Evolutionary conservation across 2,797 vertebrate species (phyloP).

Genomic region (Melanotaenia pygmaea): DNA sequence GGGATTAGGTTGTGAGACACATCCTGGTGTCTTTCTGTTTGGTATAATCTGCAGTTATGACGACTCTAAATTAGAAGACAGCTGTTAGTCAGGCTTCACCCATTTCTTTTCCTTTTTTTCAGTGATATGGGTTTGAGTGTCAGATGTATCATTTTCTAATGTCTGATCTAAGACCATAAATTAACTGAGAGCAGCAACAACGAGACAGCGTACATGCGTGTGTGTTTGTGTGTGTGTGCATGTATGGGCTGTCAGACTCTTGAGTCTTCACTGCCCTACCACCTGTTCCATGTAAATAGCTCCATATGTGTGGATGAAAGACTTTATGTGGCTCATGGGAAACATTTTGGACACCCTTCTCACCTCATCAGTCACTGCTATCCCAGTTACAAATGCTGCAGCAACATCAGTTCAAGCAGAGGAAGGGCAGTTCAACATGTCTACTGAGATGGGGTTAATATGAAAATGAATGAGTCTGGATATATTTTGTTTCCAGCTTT

Average conservation of each 20-base stretch:
- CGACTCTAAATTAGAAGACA: conserved; percentile 65
- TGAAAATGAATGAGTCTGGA: not conserved
- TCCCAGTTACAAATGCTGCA: conserved; percentile 28
- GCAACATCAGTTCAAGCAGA: conserved; percentile 35
- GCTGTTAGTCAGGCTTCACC: conserved; percentile 53
- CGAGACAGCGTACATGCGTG: conserved; percentile 26
- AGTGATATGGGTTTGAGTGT: conserved; percentile 49
- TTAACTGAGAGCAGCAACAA: conserved; percentile 59
- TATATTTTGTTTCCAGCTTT: not conserved
- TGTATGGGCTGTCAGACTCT: conserved; percentile 33
- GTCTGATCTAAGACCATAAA: conserved; percentile 65
- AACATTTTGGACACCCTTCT: conserved; percentile 51
- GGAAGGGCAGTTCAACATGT: not conserved
- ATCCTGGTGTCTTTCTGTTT: conserved; percentile 44
- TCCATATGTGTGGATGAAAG: conserved; percentile 64
- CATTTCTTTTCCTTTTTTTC: conserved; percentile 24
- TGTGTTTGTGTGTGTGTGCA: conserved; percentile 12
- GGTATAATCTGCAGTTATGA: conserved; percentile 51
- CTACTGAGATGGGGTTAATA: not conserved
- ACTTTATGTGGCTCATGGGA: conserved; percentile 62
- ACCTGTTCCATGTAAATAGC: conserved; percentile 71
- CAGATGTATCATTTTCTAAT: conserved; percentile 64
- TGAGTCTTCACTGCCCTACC: conserved; percentile 45
- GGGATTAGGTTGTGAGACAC: conserved; percentile 36
- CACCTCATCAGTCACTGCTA: conserved; percentile 49